These are phyloP conservation scores for Drosophila novamexicana DNA, from an alignment of 1,140 invertebrate species.

Conservation along the genomic window DNA sequence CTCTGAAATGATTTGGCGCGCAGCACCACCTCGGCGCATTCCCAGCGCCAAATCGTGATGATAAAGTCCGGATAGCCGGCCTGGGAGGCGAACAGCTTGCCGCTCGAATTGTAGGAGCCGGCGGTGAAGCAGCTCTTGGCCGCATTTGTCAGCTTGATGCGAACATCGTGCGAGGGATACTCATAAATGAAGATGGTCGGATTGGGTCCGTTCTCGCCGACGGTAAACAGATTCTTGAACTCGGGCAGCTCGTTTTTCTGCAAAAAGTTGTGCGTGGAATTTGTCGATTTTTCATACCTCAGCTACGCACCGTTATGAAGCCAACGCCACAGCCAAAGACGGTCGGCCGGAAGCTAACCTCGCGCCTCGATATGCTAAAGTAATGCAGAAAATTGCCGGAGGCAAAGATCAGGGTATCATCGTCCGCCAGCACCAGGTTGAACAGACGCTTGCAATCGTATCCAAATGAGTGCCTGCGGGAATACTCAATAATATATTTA, in stretches of 20 bases:
- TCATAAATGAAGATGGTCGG: slow-evolving; percentile 93
- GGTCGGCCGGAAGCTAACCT: slow-evolving; percentile 89
- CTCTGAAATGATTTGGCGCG: slow-evolving; percentile 92
- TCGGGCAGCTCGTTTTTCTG: slow-evolving; percentile 90
- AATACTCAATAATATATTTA: background rate
- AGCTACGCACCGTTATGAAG: slow-evolving; percentile 88
- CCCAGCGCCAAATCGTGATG: slow-evolving; percentile 95
- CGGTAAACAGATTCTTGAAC: slow-evolving; percentile 89
- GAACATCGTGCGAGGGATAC: slow-evolving; percentile 91
- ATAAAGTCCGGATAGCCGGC: slow-evolving; percentile 93
- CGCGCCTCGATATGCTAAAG: slow-evolving; percentile 88
- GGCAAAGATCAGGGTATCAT: slow-evolving; percentile 89
- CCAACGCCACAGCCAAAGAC: slow-evolving; percentile 91
- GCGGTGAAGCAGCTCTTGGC: slow-evolving; percentile 90
- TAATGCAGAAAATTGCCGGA: slow-evolving; percentile 93
- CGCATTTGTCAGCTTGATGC: slow-evolving; percentile 90
- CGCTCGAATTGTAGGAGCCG: slow-evolving; percentile 92
- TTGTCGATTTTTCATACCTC: background rate
- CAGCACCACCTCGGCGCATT: slow-evolving; percentile 89
- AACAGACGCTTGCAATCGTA: slow-evolving; percentile 92
- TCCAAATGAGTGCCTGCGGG: slow-evolving; percentile 91
- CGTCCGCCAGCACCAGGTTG: slow-evolving; percentile 91
- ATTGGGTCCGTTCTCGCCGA: slow-evolving; percentile 93
- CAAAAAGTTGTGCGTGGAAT: slow-evolving; percentile 39
- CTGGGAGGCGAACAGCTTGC: slow-evolving; percentile 92